phyloP scores from a whole-genome alignment of 2,113 vertebrate species.

The Zootoca vivipara region DNA sequence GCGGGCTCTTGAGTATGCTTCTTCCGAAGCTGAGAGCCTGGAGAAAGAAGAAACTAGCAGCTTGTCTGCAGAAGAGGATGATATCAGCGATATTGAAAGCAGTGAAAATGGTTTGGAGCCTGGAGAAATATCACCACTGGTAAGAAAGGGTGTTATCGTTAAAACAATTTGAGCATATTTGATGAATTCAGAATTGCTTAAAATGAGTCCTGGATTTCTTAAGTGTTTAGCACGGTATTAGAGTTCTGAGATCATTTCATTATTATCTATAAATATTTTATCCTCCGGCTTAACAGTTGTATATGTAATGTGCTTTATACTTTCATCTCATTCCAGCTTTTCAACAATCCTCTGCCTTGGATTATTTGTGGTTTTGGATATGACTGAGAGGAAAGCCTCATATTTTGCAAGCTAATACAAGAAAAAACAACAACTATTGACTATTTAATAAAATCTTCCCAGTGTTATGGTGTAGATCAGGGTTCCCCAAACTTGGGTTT shows the following conservation, averaged over 20 bases:
- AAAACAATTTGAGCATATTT: conserved; percentile 61
- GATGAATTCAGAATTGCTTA: conserved; percentile 43
- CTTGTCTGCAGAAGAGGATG: conserved; percentile 72
- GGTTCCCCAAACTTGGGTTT: no score
- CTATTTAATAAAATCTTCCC: not conserved
- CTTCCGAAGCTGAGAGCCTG: conserved; percentile 52
- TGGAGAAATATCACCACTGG: conserved; percentile 74
- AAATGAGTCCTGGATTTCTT: conserved; percentile 42
- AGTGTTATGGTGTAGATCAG: no score
- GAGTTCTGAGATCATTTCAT: not conserved
- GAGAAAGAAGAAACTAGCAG: conserved; percentile 68
- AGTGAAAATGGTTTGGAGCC: conserved; percentile 76
- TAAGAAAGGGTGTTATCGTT: conserved; percentile 62
- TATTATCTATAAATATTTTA: not conserved
- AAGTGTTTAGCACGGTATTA: not conserved
- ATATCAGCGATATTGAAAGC: conserved; percentile 74
- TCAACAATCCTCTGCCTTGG: not conserved
- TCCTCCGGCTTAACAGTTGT: conserved; percentile 21
- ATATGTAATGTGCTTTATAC: not conserved
- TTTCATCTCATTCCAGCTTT: not conserved
- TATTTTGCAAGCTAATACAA: not conserved
- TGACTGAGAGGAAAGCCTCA: not conserved
- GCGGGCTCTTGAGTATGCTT: conserved; percentile 13
- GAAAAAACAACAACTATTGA: not conserved
- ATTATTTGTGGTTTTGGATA: not conserved